Conservation (phyloP, 2,113 vertebrate species). For the Sterrhoptilus dennistouni region DNA sequence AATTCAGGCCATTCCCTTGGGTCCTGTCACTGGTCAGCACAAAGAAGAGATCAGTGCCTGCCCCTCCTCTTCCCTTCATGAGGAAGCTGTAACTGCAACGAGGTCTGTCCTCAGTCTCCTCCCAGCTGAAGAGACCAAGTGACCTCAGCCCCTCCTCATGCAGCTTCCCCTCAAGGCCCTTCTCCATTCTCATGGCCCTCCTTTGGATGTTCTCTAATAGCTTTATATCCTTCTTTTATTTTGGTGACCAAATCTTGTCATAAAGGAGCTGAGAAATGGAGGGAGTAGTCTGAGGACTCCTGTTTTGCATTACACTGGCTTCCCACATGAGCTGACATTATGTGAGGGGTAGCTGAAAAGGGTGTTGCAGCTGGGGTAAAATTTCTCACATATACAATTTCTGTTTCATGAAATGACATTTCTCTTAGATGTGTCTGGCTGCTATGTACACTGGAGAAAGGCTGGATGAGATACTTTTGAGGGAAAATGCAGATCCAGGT, state of each 20-base stretch:
- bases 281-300: not conserved
- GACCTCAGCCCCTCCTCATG: not conserved
- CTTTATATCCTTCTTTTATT: not conserved
- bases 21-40: rapidly evolving
- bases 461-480: not conserved
- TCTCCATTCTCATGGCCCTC: not conserved
- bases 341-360: not conserved
- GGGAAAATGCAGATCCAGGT: not conserved
- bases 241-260: not conserved
- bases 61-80: rapidly evolving
- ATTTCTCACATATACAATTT: not conserved
- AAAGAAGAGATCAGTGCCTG: not conserved
- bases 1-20: rapidly evolving
- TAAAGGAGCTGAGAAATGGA: not conserved
- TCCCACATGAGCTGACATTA: not conserved
- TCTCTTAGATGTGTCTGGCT: not conserved
- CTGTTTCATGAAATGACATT: not conserved
- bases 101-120: not conserved
- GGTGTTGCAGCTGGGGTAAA: not conserved
- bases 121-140: not conserved
- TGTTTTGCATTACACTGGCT: not conserved
- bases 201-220: not conserved
- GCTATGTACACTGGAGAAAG: not conserved
- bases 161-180: not conserved
- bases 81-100: not conserved